Percentiles rank a stretch among this genome's conserved stretches.
These are phyloP conservation scores for Eulemur coronatus DNA, from an alignment of 2,797 vertebrate species.

Conservation along the genomic window DNA sequence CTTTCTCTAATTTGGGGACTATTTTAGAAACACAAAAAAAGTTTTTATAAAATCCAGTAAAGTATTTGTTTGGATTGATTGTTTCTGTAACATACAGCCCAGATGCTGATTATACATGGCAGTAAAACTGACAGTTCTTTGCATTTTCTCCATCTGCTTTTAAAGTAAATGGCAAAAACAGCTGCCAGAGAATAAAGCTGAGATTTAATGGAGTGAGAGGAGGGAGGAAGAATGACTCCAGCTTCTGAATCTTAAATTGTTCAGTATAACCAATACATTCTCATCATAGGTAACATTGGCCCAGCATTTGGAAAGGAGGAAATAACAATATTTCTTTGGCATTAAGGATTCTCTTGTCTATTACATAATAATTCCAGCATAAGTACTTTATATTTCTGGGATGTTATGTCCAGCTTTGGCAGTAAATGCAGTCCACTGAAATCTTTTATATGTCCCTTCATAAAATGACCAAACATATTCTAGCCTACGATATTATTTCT, in stretches of 20 bases:
- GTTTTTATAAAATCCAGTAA: constrained; percentile 73
- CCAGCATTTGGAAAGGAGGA: constrained; percentile 62
- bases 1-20: constrained; percentile 48
- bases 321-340: constrained; percentile 33
- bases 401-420: constrained; percentile 53
- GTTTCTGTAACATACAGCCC: constrained; percentile 77
- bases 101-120: constrained; percentile 84
- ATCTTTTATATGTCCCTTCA: constrained; percentile 44
- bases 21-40: constrained; percentile 67
- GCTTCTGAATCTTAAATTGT: constrained; percentile 71
- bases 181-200: constrained; percentile 78
- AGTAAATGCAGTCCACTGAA: constrained; percentile 58
- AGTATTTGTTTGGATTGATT: constrained; percentile 66
- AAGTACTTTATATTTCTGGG: constrained; percentile 39
- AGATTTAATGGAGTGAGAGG: constrained; percentile 66
- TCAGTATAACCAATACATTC: constrained; percentile 54
- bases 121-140: constrained; percentile 83
- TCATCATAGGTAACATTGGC: constrained; percentile 48
- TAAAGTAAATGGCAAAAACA: constrained; percentile 84
- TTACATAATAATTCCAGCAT: constrained; percentile 59
- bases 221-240: constrained; percentile 14
- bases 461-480: constrained; percentile 63
- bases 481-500: background rate
- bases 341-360: constrained; percentile 63
- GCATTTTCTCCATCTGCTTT: constrained; percentile 84